Evolutionary conservation across 64 coral and sea anemone species (phyloP).

Genomic region (Montipora foliosa): DNA sequence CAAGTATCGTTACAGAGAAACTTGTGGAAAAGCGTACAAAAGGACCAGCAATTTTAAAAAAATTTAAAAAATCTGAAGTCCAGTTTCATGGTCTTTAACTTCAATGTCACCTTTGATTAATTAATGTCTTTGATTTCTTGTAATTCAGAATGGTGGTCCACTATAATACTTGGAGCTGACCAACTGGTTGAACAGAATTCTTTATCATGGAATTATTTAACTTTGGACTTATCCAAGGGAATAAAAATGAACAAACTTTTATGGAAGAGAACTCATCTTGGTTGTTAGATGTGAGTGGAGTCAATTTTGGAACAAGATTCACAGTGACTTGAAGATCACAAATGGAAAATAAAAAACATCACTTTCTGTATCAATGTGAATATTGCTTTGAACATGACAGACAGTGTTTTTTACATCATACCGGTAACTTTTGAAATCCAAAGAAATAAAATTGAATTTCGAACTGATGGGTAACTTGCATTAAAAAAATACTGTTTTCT

Average conservation of each 20-base stretch:
- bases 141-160: constrained; percentile 81
- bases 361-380: too few relatives aligned
- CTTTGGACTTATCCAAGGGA: background rate
- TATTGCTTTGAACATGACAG: too few relatives aligned
- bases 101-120: background rate
- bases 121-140: constrained; percentile 25
- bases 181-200: constrained; percentile 7
- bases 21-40: too few relatives aligned
- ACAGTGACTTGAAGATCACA: background rate
- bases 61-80: background rate
- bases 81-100: too few relatives aligned
- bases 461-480: too few relatives aligned
- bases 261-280: background rate
- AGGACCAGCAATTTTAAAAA: too few relatives aligned
- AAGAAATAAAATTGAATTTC: too few relatives aligned
- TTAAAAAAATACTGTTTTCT: too few relatives aligned
- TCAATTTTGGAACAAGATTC: background rate
- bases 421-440: too few relatives aligned
- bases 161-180: constrained; percentile 10
- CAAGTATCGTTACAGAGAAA: too few relatives aligned
- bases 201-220: constrained; percentile 17
- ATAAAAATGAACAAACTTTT: background rate
- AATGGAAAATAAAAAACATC: background rate
- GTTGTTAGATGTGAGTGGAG: background rate
- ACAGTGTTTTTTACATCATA: too few relatives aligned